Base-by-base conservation (phyloP, 2,888 invertebrate genomes). In the Corbicula japonica region DNA sequence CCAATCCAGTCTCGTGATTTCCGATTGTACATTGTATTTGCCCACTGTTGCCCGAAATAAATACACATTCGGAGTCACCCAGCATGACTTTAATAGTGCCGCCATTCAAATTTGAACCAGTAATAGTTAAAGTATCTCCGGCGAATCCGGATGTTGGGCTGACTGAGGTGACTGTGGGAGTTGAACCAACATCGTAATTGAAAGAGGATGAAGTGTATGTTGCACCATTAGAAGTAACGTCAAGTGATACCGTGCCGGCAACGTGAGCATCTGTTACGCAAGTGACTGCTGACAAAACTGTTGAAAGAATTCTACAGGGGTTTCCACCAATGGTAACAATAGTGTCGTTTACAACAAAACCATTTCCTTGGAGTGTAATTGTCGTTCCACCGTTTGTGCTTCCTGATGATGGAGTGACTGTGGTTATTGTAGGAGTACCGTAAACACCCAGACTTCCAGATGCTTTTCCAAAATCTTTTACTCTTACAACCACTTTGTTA, bases 381-480 rank as follows among this genome's bases (percentile, higher is more conserved):
- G 38, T 10, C 15, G 85, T 85, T n/a, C 83, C 75, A 18, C 87
- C 87, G 69, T 85, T 52, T 2, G 82, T 84, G 66, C 91, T 89
- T 4, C 90, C 91, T 30, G 78, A 46, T 2, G 75, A 50, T 12
- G 89, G 89, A 6, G 71, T 50, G 23, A 89, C 54, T 1, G 70
- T 58, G 0, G 83, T 52, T 26, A 89, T 76, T 1, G 61, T 68
- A 38, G 86, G 77, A 2, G 46, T 61, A 28, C 85, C 81, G 18
- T 68, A 76, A 0, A 86, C 81, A 32, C 32, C 52, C 5, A 84
- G 48, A 23, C 52, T 72, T n/a, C 83, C 84, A 15, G 68, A 41
- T 10, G 83, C 86, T 56, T 83, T 84, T 6, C 89, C 89, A 26
- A 72, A 71, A 23, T 65, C 66, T 0, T 46, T 34, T 18, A 88